Base-by-base conservation (phyloP, 2,113 vertebrate species). In the Baryphthengus martii region DNA sequence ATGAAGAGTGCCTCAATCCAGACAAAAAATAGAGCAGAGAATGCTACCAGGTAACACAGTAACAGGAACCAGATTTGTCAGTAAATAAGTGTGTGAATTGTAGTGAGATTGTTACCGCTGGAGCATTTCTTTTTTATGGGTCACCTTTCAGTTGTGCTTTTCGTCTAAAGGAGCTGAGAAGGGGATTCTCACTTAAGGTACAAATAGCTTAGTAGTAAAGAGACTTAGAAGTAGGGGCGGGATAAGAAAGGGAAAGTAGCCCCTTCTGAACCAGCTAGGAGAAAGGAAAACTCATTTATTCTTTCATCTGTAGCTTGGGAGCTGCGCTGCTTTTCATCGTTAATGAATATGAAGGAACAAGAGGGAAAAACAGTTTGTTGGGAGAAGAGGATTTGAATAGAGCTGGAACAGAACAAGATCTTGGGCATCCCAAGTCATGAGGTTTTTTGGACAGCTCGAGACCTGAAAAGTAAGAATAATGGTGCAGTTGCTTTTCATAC, bases 381-480 rank as follows among this genome's bases (percentile, higher is more conserved):
- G 12, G 28, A 6, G 47, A 16, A 84, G 17, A 85, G 67, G 16
- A 6, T 66, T 13, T 88, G 33, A 70, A 31, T 17, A 44, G 33
- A 56, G 42, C 17, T 47, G 40, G 93, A 81, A 35, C 8, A 17
- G 39, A 88, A 62, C 17, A 73, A 76, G 25, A 52, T 19, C 35
- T 61, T 63, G 39, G 47, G 47, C 17, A 75, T 87, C 40, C 18
- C 9, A 35, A 49, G 42, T 16, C 0, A 0, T n/a, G 6, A 1
- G 4, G 6, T 17, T 42, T 45, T 61, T 31, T 71, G 0, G 29
- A 6, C 21, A 44, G 9, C 13, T 77, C 0, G 0, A 80, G 47
- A 73, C 26, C 18, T 65, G 33, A 15, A 21, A 67, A 62, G n/a
- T 19, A n/a, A 4, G 50, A 39, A 56, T 35, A 71, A 19, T 1